Base-by-base conservation (phyloP, 1,140 invertebrate genomes). In the Arctopsyche grandis region DNA sequence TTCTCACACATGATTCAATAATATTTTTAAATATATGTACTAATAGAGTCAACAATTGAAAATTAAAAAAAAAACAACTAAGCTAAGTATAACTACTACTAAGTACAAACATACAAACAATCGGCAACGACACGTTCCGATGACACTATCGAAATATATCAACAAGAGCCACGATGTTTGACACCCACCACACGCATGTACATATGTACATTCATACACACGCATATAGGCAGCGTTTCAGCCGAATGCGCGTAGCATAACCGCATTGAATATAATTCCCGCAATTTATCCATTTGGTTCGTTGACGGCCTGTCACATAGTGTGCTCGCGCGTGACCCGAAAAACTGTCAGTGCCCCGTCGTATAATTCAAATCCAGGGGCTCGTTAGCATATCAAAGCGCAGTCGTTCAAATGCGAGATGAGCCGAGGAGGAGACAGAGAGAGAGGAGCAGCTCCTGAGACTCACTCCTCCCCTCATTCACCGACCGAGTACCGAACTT, bases 341-440 rank as follows among this genome's bases (percentile, higher is more conserved):
- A 52, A 52, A 52, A 52, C 48, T 52, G 48, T 52, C 48, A 52
- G 48, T 52, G 48, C 48, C 48, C 48, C 48, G 48, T 52, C 48
- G 48, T 14, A 52, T 52, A 52, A 52, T 52, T 52, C 48, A 12
- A 52, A 52, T 38, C 10, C 16, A 16, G 48, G 16, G 10, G 16
- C 48, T 52, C 48, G 48, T 52, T 52, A 52, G 48, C 48, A 52
- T 52, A 52, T 52, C 48, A 52, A 52, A 52, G 48, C 48, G 48
- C 48, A 52, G 3, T 52, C 16, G 48, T 52, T 52, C 16, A 52
- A 52, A 52, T 52, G 48, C 3, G 48, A 52, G 48, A 14, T 14
- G 48, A 52, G 12, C 44, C 44, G 44, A 46, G 12, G 5, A 46
- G 12, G 44, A 46, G 12, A 46, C 12, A 46, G 12, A 46, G 48